Evolutionary conservation across 1,140 invertebrate species (phyloP).

Genomic region (Himalopsyche phryganea): DNA sequence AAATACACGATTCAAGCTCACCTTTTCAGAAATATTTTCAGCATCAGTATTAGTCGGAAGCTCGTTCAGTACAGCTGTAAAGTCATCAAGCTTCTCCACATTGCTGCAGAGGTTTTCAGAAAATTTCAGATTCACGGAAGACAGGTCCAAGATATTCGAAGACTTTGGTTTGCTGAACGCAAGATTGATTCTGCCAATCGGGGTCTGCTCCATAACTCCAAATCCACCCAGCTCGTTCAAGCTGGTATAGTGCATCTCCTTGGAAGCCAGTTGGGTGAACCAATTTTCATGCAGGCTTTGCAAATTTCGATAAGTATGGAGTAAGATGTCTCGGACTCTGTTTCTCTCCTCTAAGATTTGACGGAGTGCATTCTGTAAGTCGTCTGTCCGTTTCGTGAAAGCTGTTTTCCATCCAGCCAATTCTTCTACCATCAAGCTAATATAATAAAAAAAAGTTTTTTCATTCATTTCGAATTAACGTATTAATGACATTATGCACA

Average conservation of each 20-base stretch:
- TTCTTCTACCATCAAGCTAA: slow-evolving; percentile 85
- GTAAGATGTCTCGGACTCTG: slow-evolving; percentile 64
- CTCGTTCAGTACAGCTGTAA: slow-evolving; percentile 41
- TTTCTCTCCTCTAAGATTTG: slow-evolving; percentile 71
- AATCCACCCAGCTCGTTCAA: slow-evolving; percentile 35
- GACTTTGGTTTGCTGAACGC: slow-evolving; percentile 46
- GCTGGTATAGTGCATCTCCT: slow-evolving; percentile 28
- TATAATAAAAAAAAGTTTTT: slow-evolving; percentile 32
- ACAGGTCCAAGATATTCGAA: slow-evolving; percentile 47
- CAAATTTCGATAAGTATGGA: slow-evolving; percentile 67
- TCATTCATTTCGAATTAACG: not conserved
- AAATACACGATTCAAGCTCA: slow-evolving; percentile 1
- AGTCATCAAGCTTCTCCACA: slow-evolving; percentile 43
- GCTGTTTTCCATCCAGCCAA: slow-evolving; percentile 79
- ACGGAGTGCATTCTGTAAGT: slow-evolving; percentile 71
- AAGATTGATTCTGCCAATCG: slow-evolving; percentile 48
- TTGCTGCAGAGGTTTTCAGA: slow-evolving; percentile 49
- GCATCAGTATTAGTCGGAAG: slow-evolving; percentile 44
- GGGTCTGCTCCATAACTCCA: slow-evolving; percentile 41
- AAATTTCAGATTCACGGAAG: slow-evolving; percentile 47
- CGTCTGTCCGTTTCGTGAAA: slow-evolving; percentile 69
- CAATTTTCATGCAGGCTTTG: slow-evolving; percentile 50
- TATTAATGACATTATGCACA: not conserved
- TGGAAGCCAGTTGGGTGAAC: slow-evolving; percentile 43
- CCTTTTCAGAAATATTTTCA: slow-evolving; percentile 38